A percentile compares a stretch with the other conserved stretches of the same genome.
phyloP scores from a whole-genome alignment of 2,888 invertebrate genomes.

The Alsophila aescularia region DNA sequence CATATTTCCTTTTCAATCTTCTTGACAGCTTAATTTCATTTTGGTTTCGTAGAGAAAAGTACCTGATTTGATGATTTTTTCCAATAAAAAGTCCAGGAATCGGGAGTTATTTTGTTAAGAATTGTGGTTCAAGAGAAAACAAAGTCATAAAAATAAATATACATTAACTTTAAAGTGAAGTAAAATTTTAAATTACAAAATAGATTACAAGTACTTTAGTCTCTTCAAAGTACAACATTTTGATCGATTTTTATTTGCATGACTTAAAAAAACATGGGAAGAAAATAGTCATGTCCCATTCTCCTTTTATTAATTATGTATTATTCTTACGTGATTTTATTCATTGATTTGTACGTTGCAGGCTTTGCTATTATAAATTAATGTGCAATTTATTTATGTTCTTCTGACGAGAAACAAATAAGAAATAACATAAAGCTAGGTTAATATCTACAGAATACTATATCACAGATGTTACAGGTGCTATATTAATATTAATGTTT shows the following conservation, averaged over 20 bases:
- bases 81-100: constrained; percentile 73
- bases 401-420: constrained; percentile 35
- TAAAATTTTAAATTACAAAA: neutral
- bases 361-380: neutral
- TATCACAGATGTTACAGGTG: constrained; percentile 36
- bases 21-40: constrained; percentile 47
- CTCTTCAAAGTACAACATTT: neutral
- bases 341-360: neutral
- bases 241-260: constrained; percentile 22
- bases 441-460: constrained; percentile 39
- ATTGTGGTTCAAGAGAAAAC: constrained; percentile 25
- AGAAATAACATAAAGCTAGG: constrained; percentile 23
- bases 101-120: constrained; percentile 50
- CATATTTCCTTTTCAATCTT: constrained; percentile 2
- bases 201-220: constrained; percentile 6
- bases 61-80: constrained; percentile 77
- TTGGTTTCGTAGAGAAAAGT: constrained; percentile 46
- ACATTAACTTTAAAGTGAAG: neutral
- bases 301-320: constrained; percentile 19
- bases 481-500: constrained; percentile 12
- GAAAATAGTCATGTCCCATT: constrained; percentile 36
- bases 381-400: constrained; percentile 13
- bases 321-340: constrained; percentile 8
- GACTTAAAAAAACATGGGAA: constrained; percentile 28
- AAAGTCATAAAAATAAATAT: neutral